Evolutionary conservation across 37 sponge, comb jelly and placozoan species (phyloP).

Genomic region (Beroe ovata): DNA sequence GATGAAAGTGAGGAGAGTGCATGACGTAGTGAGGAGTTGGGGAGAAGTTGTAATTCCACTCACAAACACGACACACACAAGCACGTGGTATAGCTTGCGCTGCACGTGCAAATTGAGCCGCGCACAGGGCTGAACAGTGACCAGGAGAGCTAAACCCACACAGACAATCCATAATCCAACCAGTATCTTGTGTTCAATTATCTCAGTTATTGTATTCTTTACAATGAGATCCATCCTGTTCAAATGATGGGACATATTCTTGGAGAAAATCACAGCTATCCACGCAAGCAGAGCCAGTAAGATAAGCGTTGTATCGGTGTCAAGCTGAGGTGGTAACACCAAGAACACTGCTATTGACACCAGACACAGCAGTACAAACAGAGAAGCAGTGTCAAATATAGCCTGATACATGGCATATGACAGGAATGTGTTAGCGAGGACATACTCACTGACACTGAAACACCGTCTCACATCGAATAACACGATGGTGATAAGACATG

Average conservation of each 20-base stretch:
- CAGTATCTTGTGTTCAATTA: slow-evolving; percentile 9
- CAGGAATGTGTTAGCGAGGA: slow-evolving; percentile 32
- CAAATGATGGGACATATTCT: slow-evolving; percentile 4
- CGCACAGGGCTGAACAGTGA: neutral
- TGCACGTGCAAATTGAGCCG: slow-evolving; percentile 42
- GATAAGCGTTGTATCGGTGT: slow-evolving; percentile 2
- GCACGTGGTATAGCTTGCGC: slow-evolving; percentile 59
- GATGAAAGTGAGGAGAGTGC: neutral
- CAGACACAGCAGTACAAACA: slow-evolving; percentile 38
- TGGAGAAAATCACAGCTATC: slow-evolving; percentile 63
- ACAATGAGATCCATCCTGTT: neutral
- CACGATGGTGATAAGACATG: slow-evolving; percentile 39
- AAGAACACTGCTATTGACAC: slow-evolving; percentile 26
- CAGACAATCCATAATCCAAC: slow-evolving; percentile 8
- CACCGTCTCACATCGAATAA: slow-evolving; percentile 7
- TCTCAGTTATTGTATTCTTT: neutral
- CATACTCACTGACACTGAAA: slow-evolving; percentile 68
- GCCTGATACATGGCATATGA: slow-evolving; percentile 48
- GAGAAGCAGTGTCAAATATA: slow-evolving; percentile 31
- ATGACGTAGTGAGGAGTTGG: slow-evolving; percentile 32
- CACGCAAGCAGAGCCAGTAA: slow-evolving; percentile 19
- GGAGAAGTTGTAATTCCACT: slow-evolving; percentile 15
- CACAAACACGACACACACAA: slow-evolving; percentile 56
- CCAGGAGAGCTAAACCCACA: neutral
- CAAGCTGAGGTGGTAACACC: slow-evolving; percentile 20